These are phyloP conservation scores for Recurvirostra avosetta DNA, from an alignment of 2,113 vertebrate genomes.

Conservation along the genomic window DNA sequence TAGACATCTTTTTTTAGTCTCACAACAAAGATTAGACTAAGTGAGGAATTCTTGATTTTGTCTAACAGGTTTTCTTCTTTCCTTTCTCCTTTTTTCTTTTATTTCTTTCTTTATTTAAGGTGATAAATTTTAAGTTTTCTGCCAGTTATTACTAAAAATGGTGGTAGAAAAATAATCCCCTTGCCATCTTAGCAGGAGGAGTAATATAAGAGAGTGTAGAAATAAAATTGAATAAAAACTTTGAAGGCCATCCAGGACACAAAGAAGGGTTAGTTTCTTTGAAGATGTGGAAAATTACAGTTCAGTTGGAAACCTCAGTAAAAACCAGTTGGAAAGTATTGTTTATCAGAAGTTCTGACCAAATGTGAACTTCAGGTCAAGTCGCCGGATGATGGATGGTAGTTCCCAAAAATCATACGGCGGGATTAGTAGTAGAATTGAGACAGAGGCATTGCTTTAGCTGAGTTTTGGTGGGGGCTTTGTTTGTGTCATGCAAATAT, in stretches of 20 bases:
- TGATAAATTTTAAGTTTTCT: neutral
- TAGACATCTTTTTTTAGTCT: neutral
- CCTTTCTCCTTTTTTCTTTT: neutral
- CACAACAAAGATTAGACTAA: neutral
- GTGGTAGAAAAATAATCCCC: neutral
- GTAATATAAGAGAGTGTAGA: neutral
- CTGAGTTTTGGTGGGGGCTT: neutral
- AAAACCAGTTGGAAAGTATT: neutral
- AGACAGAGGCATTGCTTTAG: neutral
- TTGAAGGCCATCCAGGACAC: constrained; percentile 18
- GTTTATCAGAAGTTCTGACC: constrained; percentile 4
- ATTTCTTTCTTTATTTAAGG: neutral
- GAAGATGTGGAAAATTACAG: constrained; percentile 36
- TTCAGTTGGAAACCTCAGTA: constrained; percentile 27
- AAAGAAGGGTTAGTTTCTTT: neutral
- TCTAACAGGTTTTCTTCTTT: neutral
- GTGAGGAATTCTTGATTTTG: neutral
- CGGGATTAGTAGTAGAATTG: neutral
- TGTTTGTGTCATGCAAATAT: neutral
- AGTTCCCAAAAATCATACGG: neutral
- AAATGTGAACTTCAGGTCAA: neutral
- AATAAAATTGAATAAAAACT: neutral
- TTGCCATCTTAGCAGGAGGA: neutral
- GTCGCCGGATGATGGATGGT: neutral
- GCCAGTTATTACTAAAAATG: neutral